Evolutionary conservation across 1,140 invertebrate genomes (phyloP).

Genomic region (Drosophila varians): DNA sequence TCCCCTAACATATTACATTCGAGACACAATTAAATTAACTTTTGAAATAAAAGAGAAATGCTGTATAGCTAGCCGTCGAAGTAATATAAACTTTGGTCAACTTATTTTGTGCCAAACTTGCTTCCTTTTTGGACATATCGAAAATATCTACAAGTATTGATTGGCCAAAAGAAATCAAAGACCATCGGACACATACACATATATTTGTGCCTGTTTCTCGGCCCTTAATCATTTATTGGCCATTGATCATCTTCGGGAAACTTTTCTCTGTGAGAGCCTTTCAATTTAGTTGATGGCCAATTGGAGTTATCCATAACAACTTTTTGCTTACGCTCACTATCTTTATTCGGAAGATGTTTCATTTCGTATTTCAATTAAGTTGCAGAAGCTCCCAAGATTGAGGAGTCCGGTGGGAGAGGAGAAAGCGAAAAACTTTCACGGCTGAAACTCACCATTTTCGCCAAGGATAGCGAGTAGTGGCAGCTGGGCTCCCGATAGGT

Average conservation of each 20-base stretch:
- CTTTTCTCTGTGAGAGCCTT: conserved; percentile 21
- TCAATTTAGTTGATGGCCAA: conserved; percentile 49
- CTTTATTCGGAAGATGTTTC: conserved; percentile 4
- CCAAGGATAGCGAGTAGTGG: neutral
- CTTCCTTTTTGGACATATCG: conserved; percentile 4
- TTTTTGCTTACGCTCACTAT: neutral
- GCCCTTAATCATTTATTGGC: conserved; percentile 34
- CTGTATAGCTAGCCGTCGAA: neutral
- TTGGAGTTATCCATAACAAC: conserved; percentile 50
- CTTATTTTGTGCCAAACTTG: conserved; percentile 20
- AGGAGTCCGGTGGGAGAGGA: conserved; percentile 32
- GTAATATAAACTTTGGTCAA: conserved; percentile 26
- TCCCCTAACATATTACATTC: too few relatives aligned
- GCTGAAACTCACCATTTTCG: conserved; percentile 1
- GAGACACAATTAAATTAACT: conserved; percentile 34
- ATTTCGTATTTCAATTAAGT: conserved; percentile 45
- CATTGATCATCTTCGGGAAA: conserved; percentile 38
- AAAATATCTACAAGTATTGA: conserved; percentile 16
- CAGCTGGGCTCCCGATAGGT: conserved; percentile 11
- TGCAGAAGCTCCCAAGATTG: conserved; percentile 35
- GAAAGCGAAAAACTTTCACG: conserved; percentile 22
- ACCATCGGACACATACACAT: neutral
- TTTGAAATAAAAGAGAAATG: neutral
- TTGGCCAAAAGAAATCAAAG: conserved; percentile 20
- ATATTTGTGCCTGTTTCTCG: conserved; percentile 1